A percentile compares a stretch with the other conserved stretches of the same genome.
Conservation (phyloP, 1,140 invertebrate genomes). For the Scaptomyza graminum region DNA sequence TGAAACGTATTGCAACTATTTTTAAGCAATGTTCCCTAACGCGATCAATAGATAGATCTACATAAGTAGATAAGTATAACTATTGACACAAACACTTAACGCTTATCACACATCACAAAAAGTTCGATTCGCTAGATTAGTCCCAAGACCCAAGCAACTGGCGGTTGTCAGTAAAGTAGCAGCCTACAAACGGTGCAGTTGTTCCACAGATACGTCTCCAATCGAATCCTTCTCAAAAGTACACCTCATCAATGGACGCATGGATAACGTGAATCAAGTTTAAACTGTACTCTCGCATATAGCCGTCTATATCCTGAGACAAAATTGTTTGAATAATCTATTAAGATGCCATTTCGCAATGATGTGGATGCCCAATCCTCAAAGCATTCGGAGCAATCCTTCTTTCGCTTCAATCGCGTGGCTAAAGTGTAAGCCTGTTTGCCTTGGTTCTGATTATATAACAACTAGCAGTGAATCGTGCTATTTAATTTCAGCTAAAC, state of each 20-base stretch:
- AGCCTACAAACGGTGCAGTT: constrained; percentile 59
- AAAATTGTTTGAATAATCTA: not conserved
- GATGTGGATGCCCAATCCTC: constrained; percentile 71
- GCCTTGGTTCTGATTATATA: constrained; percentile 40
- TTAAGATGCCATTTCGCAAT: constrained; percentile 60
- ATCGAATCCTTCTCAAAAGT: constrained; percentile 10
- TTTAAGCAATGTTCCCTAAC: constrained; percentile 72
- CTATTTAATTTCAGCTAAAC: constrained; percentile 20
- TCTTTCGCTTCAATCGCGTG: constrained; percentile 69
- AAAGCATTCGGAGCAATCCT: constrained; percentile 73
- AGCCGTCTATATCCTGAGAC: constrained; percentile 14
- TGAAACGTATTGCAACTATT: constrained; percentile 45
- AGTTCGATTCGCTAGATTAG: constrained; percentile 44
- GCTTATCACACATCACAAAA: constrained; percentile 19
- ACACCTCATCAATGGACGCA: constrained; percentile 53
- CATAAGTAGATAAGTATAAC: constrained; percentile 29
- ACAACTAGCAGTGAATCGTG: constrained; percentile 18
- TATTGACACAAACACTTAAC: constrained; percentile 63
- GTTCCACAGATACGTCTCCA: constrained; percentile 9
- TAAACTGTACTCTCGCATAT: constrained; percentile 25
- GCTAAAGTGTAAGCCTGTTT: constrained; percentile 76
- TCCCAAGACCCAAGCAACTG: constrained; percentile 15
- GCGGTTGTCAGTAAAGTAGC: constrained; percentile 44
- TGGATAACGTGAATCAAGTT: constrained; percentile 53
- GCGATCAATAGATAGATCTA: constrained; percentile 65